A percentile compares a stretch with the other conserved stretches of the same genome.
phyloP scores from a whole-genome alignment of 2,888 invertebrate genomes.

The Drosophila pegasa region DNA sequence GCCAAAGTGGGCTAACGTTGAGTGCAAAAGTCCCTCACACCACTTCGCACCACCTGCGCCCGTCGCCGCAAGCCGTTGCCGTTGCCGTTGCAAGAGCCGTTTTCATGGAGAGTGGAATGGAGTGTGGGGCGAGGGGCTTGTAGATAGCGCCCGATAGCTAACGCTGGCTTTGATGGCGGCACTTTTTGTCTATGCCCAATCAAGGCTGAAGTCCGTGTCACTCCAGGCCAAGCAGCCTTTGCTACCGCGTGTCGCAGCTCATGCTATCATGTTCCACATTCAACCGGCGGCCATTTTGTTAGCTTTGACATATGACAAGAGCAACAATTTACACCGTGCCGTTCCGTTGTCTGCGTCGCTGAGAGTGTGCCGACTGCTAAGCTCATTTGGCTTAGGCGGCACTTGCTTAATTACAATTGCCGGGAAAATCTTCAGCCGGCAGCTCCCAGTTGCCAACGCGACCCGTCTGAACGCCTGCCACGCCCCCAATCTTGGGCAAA shows the following conservation, averaged over 20 bases:
- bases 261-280: constrained; percentile 44
- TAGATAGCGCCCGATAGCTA: constrained; percentile 60
- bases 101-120: constrained; percentile 26
- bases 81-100: constrained; percentile 65
- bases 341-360: neutral
- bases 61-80: constrained; percentile 62
- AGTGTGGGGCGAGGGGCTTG: constrained; percentile 2
- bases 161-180: constrained; percentile 70
- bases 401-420: constrained; percentile 65
- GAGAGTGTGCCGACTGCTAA: constrained; percentile 19
- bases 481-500: constrained; percentile 13
- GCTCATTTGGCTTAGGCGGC: constrained; percentile 53
- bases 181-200: constrained; percentile 74
- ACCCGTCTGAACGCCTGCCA: neutral
- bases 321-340: constrained; percentile 49
- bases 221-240: constrained; percentile 42
- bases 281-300: constrained; percentile 54
- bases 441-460: constrained; percentile 21
- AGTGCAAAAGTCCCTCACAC: constrained; percentile 60
- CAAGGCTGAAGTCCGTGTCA: constrained; percentile 55
- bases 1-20: constrained; percentile 71
- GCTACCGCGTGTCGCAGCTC: constrained; percentile 20
- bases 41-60: neutral
- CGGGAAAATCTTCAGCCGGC: constrained; percentile 34
- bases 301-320: constrained; percentile 59